Conservation (phyloP, 2,888 invertebrate genomes). For the Tethea ocularis region DNA sequence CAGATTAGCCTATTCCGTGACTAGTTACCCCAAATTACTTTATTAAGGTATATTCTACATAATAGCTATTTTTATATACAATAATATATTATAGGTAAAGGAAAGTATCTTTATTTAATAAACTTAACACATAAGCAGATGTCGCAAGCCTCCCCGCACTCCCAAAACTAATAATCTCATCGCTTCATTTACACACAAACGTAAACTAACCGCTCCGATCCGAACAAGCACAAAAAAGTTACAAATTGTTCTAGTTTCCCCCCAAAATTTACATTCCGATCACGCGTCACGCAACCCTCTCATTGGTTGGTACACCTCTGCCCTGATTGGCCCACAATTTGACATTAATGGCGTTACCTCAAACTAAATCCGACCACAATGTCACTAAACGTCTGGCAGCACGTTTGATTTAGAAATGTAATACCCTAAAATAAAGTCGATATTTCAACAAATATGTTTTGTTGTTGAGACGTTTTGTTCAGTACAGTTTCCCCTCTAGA, state of each 20-base stretch:
- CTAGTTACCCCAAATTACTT: too few species aligned
- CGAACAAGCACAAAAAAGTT: conserved; percentile 63
- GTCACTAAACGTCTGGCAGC: conserved; percentile 21
- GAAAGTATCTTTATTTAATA: too few species aligned
- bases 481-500: conserved; percentile 62
- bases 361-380: conserved; percentile 32
- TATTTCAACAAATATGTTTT: conserved; percentile 12
- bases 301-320: conserved; percentile 68
- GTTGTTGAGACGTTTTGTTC: conserved; percentile 20
- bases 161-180: conserved; percentile 10
- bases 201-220: conserved; percentile 47
- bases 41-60: too few species aligned
- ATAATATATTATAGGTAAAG: background rate
- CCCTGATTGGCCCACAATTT: conserved; percentile 79
- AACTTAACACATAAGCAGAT: conserved; percentile 13
- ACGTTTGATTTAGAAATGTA: conserved; percentile 25
- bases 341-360: conserved; percentile 83
- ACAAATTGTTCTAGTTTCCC: conserved; percentile 73
- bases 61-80: too few species aligned
- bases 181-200: conserved; percentile 44
- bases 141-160: background rate
- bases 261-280: conserved; percentile 77
- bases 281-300: conserved; percentile 59
- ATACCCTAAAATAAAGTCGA: background rate
- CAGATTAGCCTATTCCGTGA: too few species aligned